Percentiles rank a stretch among this genome's conserved stretches.
These are phyloP conservation scores for Drosophila nasuta DNA, from an alignment of 1,140 invertebrate species.

Conservation along the genomic window DNA sequence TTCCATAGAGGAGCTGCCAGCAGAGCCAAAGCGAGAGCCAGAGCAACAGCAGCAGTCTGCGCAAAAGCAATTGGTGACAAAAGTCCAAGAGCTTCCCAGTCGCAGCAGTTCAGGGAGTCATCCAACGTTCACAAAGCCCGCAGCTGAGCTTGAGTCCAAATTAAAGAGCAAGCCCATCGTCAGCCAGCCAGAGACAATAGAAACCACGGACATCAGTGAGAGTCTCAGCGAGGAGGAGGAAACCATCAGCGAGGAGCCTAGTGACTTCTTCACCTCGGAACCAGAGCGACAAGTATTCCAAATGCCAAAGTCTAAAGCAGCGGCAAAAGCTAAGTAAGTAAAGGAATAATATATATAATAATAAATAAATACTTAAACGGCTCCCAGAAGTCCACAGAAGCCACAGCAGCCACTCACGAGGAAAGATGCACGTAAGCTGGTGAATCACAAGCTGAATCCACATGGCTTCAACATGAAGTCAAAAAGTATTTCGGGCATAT, in stretches of 20 bases:
- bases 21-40: constrained; percentile 12
- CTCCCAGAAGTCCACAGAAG: constrained; percentile 19
- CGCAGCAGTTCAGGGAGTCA: constrained; percentile 51
- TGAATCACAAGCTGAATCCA: constrained; percentile 49
- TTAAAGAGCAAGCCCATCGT: neutral
- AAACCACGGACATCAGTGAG: constrained; percentile 67
- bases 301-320: constrained; percentile 16
- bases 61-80: constrained; percentile 31
- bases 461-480: constrained; percentile 60
- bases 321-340: constrained; percentile 42
- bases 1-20: constrained; percentile 59
- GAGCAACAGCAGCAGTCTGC: neutral
- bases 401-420: constrained; percentile 54
- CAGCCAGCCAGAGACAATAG: constrained; percentile 34
- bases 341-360: neutral
- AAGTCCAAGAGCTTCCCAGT: constrained; percentile 43
- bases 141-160: neutral
- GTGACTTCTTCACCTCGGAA: constrained; percentile 46
- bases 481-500: constrained; percentile 51
- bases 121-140: constrained; percentile 48
- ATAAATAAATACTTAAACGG: neutral
- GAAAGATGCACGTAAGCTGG: constrained; percentile 61
- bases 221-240: constrained; percentile 65
- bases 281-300: constrained; percentile 40
- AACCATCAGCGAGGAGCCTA: constrained; percentile 36